Base-by-base conservation (phyloP, 2,113 vertebrate genomes). In the Vireo altiloquus region DNA sequence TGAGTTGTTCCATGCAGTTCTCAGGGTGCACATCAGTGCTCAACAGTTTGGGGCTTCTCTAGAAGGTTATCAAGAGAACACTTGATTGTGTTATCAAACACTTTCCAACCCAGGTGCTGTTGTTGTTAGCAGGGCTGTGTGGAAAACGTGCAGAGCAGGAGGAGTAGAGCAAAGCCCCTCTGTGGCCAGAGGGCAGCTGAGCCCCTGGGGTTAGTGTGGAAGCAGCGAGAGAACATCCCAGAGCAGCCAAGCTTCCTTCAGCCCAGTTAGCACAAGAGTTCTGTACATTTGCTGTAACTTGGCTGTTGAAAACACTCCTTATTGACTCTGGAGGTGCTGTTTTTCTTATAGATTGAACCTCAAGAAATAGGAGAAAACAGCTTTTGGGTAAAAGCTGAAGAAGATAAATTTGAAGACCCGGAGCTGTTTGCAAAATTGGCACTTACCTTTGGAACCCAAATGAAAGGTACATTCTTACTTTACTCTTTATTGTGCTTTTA, bases 311-410 rank as follows among this genome's bases (percentile, higher is more conserved):
- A 71, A 35, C 71, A 4, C 15, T 52, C 16, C 6, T 44, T 30
- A 12, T 0, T 92, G 49, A 96, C 87, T 49, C 22, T 6, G 28
- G 52, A 44, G 39, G 28, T 86, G 40, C 27, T 23, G 6, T 19
- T 98, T 98, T 98, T 92, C 56, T 99, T 98, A 97, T 98, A 99
- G 99, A 98, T 99, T 90, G 99, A 99, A 74, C 99, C 99, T 91
- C 98, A 98, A 96, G 99, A 99, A 96, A 99, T 99, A 98, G 97
- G 98, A 88, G 99, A 99, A 97, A 99, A 98, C 97, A 99, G 99
- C 97, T 98, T 99, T 97, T 99, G 99, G 99, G 98, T 99, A 95
- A 99, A 99, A 98, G 99, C 98, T 94, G 99, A 99, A 93, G 99
- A 99, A 97, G 98, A 99, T 44, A 99, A 98, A 95, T 99, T 99